phyloP scores from a whole-genome alignment of 2,113 vertebrate genomes.

The Limanda limanda region DNA sequence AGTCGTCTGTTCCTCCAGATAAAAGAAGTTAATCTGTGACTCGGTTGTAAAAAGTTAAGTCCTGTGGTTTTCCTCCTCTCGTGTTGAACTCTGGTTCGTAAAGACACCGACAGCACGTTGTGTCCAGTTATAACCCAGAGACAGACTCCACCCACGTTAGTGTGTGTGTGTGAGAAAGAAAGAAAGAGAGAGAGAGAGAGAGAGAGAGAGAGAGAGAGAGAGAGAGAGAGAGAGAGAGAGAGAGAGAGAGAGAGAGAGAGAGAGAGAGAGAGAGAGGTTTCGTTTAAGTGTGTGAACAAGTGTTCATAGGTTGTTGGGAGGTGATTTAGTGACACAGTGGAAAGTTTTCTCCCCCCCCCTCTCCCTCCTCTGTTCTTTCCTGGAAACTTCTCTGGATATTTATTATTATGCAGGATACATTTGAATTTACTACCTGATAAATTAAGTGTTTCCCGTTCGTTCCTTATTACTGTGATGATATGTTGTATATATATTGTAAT shows the following conservation, averaged over 20 bases:
- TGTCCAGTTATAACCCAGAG: slow-evolving; percentile 6
- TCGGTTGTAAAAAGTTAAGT: not conserved
- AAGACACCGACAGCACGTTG: not conserved
- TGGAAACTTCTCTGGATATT: not conserved
- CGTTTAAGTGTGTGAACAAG: not conserved
- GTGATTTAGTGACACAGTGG: slow-evolving; percentile 51
- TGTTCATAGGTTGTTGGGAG: not conserved
- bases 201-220: no score
- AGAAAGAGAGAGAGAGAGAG: no score
- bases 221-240: no score
- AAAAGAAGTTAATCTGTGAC: not conserved
- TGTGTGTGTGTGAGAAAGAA: no score
- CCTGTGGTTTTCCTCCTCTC: not conserved
- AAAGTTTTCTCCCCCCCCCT: slow-evolving; percentile 24
- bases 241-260: no score
- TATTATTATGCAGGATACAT: no score
- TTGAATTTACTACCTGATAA: no score
- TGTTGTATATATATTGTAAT: no score
- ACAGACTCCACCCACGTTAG: slow-evolving; percentile 59
- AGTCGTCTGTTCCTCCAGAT: not conserved
- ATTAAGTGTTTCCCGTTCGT: no score
- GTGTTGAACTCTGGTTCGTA: slow-evolving; percentile 28
- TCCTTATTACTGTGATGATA: no score
- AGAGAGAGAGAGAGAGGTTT: no score
- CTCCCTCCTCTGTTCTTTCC: slow-evolving; percentile 1